These are phyloP conservation scores for Malacoctenus gilli DNA, from an alignment of 2,797 vertebrate species.

Conservation along the genomic window DNA sequence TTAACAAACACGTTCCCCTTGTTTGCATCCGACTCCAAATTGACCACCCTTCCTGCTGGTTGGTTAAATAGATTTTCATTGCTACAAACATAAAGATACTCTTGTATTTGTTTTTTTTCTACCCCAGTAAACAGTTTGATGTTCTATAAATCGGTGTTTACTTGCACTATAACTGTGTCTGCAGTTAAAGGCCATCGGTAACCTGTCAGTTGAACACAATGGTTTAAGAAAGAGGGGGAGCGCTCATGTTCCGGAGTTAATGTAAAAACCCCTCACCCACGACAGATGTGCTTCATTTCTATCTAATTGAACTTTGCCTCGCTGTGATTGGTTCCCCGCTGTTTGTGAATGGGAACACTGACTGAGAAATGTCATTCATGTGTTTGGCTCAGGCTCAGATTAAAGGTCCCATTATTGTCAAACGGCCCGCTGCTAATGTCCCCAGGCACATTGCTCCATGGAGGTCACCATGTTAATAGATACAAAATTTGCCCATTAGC, in stretches of 20 bases:
- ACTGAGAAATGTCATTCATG: constrained; percentile 72
- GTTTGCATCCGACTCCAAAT: too few relatives aligned
- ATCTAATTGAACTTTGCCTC: constrained; percentile 65
- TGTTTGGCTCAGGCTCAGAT: constrained; percentile 68
- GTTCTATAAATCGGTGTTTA: not conserved
- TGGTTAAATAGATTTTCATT: too few relatives aligned
- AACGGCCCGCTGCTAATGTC: constrained; percentile 61
- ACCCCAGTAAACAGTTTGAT: not conserved
- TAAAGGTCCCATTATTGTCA: constrained; percentile 72
- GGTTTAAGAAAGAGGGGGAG: constrained; percentile 26
- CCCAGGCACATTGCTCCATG: constrained; percentile 53
- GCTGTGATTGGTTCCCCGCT: constrained; percentile 70
- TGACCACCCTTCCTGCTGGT: too few relatives aligned
- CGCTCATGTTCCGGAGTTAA: constrained; percentile 21
- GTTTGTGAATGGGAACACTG: constrained; percentile 68
- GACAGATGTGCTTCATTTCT: constrained; percentile 69
- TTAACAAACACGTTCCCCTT: too few relatives aligned
- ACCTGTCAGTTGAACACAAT: constrained; percentile 20
- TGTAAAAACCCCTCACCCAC: constrained; percentile 41
- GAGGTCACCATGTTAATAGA: constrained; percentile 72
- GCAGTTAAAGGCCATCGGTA: not conserved
- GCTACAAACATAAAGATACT: too few relatives aligned
- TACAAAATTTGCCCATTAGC: constrained; percentile 55
- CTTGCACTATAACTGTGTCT: not conserved
- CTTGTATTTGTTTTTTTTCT: too few relatives aligned